A percentile compares a stretch with the other conserved stretches of the same genome.
These are phyloP conservation scores for Colostygia pectinataria DNA, from an alignment of 2,888 invertebrate genomes.

Conservation along the genomic window DNA sequence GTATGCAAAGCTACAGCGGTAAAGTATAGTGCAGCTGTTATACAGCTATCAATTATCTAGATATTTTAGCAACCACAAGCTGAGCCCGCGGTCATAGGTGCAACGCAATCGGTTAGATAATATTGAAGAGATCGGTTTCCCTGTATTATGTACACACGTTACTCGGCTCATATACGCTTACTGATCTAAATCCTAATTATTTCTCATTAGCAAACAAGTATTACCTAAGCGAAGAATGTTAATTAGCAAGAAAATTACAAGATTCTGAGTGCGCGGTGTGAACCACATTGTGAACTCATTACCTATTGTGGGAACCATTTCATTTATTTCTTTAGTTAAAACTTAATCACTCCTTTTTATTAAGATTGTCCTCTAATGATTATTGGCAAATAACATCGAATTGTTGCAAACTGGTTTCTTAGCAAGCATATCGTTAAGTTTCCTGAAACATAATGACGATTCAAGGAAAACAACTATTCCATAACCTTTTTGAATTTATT, in stretches of 20 bases:
- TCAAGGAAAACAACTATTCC: constrained; percentile 76
- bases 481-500: constrained; percentile 70
- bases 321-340: constrained; percentile 10
- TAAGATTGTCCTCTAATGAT: constrained; percentile 13
- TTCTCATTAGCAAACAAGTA: constrained; percentile 45
- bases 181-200: constrained; percentile 44
- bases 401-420: constrained; percentile 35
- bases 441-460: constrained; percentile 59
- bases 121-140: constrained; percentile 61
- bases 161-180: constrained; percentile 36
- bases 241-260: constrained; percentile 35
- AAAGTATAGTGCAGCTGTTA: background rate
- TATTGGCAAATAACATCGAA: background rate
- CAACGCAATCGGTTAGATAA: constrained; percentile 59
- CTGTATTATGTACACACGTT: constrained; percentile 58
- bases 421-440: constrained; percentile 49
- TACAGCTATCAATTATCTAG: background rate
- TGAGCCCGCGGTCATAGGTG: constrained; percentile 12
- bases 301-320: constrained; percentile 22
- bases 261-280: constrained; percentile 10
- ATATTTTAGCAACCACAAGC: constrained; percentile 10
- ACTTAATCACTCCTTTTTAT: constrained; percentile 1
- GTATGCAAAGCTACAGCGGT: background rate
- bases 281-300: constrained; percentile 12
- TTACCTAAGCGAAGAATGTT: constrained; percentile 44